These are phyloP conservation scores for Carassius gibelio DNA, from an alignment of 2,113 vertebrate species.

Conservation along the genomic window DNA sequence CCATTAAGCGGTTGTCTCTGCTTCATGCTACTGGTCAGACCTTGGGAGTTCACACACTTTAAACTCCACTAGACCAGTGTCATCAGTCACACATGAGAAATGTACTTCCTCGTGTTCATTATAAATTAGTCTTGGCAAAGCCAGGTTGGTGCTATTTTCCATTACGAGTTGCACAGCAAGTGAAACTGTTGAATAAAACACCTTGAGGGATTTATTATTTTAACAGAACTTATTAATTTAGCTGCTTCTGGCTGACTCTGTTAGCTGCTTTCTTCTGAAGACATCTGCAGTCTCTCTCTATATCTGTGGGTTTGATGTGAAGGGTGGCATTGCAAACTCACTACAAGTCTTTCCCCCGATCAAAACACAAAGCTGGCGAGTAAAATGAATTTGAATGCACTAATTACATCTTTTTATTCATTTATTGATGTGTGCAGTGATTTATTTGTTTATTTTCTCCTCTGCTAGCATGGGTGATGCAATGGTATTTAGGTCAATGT, in stretches of 20 bases:
- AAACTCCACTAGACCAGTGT: not conserved
- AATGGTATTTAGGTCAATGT: constrained; percentile 28
- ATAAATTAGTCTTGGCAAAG: not conserved
- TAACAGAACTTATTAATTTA: not conserved
- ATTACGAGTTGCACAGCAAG: not conserved
- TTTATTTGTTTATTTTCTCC: not conserved
- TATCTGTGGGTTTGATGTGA: constrained; percentile 8
- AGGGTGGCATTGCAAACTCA: not conserved
- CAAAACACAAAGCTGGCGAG: not conserved
- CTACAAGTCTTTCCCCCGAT: not conserved
- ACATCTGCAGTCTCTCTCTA: constrained; percentile 1
- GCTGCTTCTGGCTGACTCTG: constrained; percentile 11
- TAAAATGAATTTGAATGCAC: not conserved
- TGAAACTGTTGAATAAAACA: not conserved
- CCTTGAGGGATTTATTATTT: constrained; percentile 13
- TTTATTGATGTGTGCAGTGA: not conserved
- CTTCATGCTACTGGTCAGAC: not conserved
- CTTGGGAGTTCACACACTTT: not conserved
- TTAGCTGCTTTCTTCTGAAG: not conserved
- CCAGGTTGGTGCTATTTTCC: not conserved
- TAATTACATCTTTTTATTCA: not conserved
- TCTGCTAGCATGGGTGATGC: not conserved
- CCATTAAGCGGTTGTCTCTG: not conserved
- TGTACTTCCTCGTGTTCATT: not conserved
- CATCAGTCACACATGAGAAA: not conserved